phyloP scores from a whole-genome alignment of 2,888 invertebrate species.

The Leptura quadrifasciata region DNA sequence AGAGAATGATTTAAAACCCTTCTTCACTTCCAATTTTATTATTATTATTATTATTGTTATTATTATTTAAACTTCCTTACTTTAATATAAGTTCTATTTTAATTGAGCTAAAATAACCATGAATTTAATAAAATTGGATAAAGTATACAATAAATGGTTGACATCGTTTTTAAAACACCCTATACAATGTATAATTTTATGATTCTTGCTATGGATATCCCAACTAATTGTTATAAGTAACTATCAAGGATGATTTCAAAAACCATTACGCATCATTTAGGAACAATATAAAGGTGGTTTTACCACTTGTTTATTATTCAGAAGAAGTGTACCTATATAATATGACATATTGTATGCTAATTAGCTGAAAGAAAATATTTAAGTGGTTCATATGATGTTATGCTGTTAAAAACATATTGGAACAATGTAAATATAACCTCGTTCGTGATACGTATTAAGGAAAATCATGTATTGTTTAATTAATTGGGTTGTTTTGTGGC shows the following conservation, averaged over 20 bases:
- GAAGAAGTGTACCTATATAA: conserved; percentile 34
- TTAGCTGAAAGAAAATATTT: conserved; percentile 28
- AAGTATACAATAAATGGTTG: too few relatives aligned
- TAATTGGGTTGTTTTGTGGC: not conserved
- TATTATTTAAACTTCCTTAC: too few relatives aligned
- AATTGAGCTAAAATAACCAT: too few relatives aligned
- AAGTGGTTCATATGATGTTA: conserved; percentile 49
- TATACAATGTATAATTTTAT: not conserved
- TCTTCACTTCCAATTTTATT: too few relatives aligned
- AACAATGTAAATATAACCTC: conserved; percentile 19
- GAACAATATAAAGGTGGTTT: conserved; percentile 51
- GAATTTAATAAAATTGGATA: too few relatives aligned
- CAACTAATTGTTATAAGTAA: not conserved
- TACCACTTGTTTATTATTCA: conserved; percentile 51
- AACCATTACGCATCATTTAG: conserved; percentile 50
- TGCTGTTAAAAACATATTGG: conserved; percentile 19
- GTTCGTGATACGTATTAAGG: not conserved
- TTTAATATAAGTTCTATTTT: too few relatives aligned
- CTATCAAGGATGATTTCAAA: conserved; percentile 40
- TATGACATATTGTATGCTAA: conserved; percentile 55
- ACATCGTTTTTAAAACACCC: too few relatives aligned
- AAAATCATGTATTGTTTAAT: not conserved
- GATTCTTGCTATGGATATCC: conserved; percentile 12
- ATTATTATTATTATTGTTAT: too few relatives aligned
- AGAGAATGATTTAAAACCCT: too few relatives aligned